Percentiles rank a stretch among this genome's conserved stretches.
Evolutionary conservation across 2,113 vertebrate species (phyloP).

Genomic region (Pollimyrus isidori): DNA sequence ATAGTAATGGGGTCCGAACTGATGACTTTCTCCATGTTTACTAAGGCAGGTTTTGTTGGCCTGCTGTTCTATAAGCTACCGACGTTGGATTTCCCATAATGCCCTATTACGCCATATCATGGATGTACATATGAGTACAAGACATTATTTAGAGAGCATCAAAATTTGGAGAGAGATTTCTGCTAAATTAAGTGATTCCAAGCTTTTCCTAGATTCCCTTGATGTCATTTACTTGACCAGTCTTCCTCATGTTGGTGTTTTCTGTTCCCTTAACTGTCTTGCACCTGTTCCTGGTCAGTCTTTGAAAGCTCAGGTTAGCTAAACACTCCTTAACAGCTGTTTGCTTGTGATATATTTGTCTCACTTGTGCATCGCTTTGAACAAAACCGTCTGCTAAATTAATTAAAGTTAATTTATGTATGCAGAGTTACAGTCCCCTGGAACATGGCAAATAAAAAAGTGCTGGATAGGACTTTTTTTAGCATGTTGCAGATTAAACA

Average conservation of each 20-base stretch:
- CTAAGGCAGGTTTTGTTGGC: background rate
- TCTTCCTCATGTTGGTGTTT: background rate
- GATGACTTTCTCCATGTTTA: background rate
- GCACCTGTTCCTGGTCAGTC: background rate
- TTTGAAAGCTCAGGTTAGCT: background rate
- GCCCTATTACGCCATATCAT: background rate
- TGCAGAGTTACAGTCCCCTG: conserved; percentile 2
- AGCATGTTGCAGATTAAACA: background rate
- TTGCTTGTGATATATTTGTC: background rate
- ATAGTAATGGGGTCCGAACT: background rate
- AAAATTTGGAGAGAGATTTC: background rate
- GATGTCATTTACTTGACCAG: background rate
- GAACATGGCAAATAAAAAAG: background rate
- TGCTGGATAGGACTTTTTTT: conserved; percentile 6
- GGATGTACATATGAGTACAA: background rate
- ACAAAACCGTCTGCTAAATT: background rate
- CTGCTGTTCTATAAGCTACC: background rate
- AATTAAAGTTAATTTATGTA: background rate
- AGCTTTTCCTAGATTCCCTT: background rate
- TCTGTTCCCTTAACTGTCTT: background rate
- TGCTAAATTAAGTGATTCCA: background rate
- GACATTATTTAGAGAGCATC: background rate
- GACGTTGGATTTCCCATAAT: background rate
- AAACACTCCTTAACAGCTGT: background rate
- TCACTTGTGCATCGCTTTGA: background rate